Evolutionary conservation across 2,113 vertebrate genomes (phyloP).

Genomic region (Lycaon pictus): DNA sequence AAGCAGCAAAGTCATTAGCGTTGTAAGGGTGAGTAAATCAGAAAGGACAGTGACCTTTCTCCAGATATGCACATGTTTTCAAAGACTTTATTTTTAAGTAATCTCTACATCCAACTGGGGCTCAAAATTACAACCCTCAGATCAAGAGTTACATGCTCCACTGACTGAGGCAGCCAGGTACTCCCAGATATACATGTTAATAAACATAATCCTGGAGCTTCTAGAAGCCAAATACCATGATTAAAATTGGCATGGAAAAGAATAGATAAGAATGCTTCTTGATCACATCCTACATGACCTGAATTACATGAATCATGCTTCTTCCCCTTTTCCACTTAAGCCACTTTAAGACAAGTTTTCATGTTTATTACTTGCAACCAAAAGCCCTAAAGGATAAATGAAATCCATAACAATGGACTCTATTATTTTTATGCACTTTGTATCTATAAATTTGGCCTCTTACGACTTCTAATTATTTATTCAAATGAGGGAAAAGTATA

Average conservation of each 20-base stretch:
- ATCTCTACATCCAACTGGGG: not conserved
- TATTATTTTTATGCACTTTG: not conserved
- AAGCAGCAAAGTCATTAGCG: not conserved
- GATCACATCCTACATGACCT: not conserved
- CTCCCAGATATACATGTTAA: not conserved
- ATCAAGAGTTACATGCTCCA: not conserved
- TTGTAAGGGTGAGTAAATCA: not conserved
- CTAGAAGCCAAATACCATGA: not conserved
- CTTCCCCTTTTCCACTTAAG: not conserved
- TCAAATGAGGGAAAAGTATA: not conserved
- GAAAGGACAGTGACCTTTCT: not conserved
- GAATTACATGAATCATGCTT: not conserved
- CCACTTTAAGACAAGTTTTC: not conserved
- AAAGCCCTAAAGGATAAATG: not conserved
- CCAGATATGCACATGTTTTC: not conserved
- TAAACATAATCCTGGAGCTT: not conserved
- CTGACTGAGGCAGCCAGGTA: not conserved
- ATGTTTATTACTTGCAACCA: not conserved
- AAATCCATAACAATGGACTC: not conserved
- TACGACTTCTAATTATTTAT: not conserved
- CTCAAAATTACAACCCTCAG: not conserved
- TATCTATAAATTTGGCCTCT: not conserved
- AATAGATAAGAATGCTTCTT: not conserved
- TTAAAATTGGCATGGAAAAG: not conserved
- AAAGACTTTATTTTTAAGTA: not conserved